These are phyloP conservation scores for Alectoris magna DNA, from an alignment of 2,797 vertebrate species.

Conservation along the genomic window DNA sequence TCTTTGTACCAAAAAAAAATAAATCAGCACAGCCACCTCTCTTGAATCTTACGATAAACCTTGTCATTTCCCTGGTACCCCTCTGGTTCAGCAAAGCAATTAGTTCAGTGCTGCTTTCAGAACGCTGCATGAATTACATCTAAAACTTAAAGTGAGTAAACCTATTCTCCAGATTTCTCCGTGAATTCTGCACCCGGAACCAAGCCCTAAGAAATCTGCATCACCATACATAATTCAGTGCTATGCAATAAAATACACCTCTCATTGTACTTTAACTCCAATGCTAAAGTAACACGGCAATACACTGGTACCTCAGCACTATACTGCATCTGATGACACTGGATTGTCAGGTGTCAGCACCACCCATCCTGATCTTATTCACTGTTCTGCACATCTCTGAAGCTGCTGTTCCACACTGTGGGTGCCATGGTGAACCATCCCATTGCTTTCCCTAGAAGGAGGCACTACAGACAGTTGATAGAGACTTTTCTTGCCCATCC, in stretches of 20 bases:
- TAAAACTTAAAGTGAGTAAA: background rate
- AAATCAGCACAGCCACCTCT: background rate
- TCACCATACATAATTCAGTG: too few species aligned
- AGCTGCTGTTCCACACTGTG: background rate
- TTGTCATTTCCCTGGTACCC: background rate
- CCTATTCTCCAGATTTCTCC: background rate
- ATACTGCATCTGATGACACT: too few species aligned
- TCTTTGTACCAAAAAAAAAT: background rate
- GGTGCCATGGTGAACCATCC: fast-evolving
- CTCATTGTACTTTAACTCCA: background rate
- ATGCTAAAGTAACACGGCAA: background rate
- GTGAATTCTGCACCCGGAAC: background rate
- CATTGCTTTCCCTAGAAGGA: background rate
- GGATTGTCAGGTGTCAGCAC: too few species aligned
- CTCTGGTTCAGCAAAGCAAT: background rate
- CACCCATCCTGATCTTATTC: too few species aligned
- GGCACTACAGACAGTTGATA: background rate
- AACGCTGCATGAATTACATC: background rate
- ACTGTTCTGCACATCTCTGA: too few species aligned
- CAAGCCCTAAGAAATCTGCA: background rate
- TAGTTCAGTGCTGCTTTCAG: background rate
- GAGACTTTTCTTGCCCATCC: background rate
- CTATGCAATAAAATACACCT: background rate
- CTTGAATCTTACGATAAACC: background rate
- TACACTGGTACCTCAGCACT: background rate